phyloP scores from a whole-genome alignment of 2,888 invertebrate genomes.

The Sinhomidia bicolor region DNA sequence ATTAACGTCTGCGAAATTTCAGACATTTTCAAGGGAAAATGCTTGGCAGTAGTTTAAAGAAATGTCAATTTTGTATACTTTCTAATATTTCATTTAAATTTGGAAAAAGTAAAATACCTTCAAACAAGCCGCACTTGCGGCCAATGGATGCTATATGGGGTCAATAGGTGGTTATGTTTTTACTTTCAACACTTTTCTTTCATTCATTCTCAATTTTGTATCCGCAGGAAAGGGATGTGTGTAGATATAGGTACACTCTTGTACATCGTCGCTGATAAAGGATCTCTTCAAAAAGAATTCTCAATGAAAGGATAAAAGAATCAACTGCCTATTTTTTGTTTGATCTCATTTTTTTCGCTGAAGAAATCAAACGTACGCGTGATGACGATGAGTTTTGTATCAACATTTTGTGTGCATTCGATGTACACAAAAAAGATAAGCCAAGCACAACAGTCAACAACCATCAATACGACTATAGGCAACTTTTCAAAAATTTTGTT shows the following conservation, averaged over 20 bases:
- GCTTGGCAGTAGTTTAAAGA: too few relatives aligned
- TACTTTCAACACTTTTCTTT: not conserved
- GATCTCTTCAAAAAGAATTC: slow-evolving; percentile 35
- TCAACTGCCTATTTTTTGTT: not conserved
- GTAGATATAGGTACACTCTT: too few relatives aligned
- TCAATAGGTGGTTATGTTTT: not conserved
- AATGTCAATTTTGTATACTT: not conserved
- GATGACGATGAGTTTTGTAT: too few relatives aligned
- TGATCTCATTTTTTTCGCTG: not conserved
- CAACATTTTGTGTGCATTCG: not conserved
- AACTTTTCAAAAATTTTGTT: too few relatives aligned
- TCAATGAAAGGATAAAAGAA: slow-evolving; percentile 25
- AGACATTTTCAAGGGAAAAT: not conserved
- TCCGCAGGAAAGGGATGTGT: not conserved
- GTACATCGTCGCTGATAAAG: not conserved
- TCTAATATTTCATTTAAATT: not conserved
- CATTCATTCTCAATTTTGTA: slow-evolving; percentile 14
- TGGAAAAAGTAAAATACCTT: not conserved
- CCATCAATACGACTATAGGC: too few relatives aligned
- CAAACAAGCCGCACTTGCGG: not conserved
- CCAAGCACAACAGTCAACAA: too few relatives aligned
- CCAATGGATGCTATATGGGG: not conserved
- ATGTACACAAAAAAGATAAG: not conserved
- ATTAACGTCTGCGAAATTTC: not conserved
- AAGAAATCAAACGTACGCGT: not conserved